Evolutionary conservation across 2,113 vertebrate genomes (phyloP), one percentile per base, ranked within the genome.

Genomic region (Prunella fulvescens): DNA sequence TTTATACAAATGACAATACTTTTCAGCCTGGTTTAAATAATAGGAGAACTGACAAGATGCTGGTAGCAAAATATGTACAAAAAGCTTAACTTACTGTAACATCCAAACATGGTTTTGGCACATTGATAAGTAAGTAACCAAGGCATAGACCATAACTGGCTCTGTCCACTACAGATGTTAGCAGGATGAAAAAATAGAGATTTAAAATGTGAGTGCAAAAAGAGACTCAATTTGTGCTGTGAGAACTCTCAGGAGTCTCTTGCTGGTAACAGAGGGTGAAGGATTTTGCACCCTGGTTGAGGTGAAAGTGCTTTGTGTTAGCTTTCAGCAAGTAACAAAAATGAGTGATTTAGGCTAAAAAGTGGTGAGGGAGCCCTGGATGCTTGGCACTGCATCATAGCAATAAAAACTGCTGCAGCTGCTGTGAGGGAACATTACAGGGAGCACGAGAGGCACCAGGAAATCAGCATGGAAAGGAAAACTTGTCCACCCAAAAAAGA

Each of bases 151-250:
- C 19, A 24, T 19, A 40, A 84, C 14, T 89, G 58, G 6, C 20
- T 62, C 23, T 78, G 48, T 51, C 35, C 31, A 51, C 40, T 72
- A 5, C 22, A 92, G 58, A 51, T 35, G 14, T 11, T 58, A 58
- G 5, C 6, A 6, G 19, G 17, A 13, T 5, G 8, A 17, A 60
- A 71, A 61, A 57, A 3, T 0, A 54, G 11, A 33, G 4, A 60
- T 31, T 62, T 76, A 60, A 67, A 72, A 44, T 37, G 11, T 48
- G 12, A 67, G 16, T 86, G 20, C 42, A 81, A 25, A 7, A 22
- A 42, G 12, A 58, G 6, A 62, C 72, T 89, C 42, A 31, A 0
- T 44, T 19, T 54, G 29, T 62, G 14, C 19, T 12, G 26, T 31
- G 44, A 89, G 40, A 25, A 61, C 45, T 72, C 62, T 16, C 18